Evolutionary conservation across 1,140 invertebrate genomes (phyloP), one percentile per base, ranked within the genome.

Genomic region (Colletes gigas): DNA sequence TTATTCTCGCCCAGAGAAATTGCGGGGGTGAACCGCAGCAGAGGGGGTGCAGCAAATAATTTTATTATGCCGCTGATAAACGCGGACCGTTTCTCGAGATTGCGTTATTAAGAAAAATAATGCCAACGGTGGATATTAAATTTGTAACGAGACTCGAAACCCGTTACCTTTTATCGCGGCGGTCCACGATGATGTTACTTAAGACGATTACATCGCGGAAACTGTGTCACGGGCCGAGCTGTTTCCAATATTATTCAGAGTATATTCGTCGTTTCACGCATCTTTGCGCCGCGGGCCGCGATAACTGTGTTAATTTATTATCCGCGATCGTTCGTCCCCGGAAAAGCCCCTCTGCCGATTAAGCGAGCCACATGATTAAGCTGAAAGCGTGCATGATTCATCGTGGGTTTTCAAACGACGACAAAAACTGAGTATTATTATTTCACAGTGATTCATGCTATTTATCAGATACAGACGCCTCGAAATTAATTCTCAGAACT

Each of bases 301-400:
- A 52, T 70, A 62, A 78, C 19, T 39, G 17, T 60, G 55, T 66
- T 74, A 39, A 79, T 52, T 30, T 50, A 74, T 79, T 84, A 84
- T 68, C 55, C 59, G 6, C 1, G 14, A 50, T 72, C 66, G 69
- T 70, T 68, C 68, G 50, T 47, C 69, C 54, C n/a, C 19, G 19
- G 15, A 2, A 59, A 47, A 54, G 8, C 19, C 57, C 76, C 69
- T 70, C 21, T 41, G 67, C 17, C 63, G 67, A 81, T 84, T 62
- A 84, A 85, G 70, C n/a, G 71, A 21, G 12, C 30, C 21, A n/a
- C 12, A 44, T 60, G 78, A 82, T 85, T 82, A 84, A 82, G 81
- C 39, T 77, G 68, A 73, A 72, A 82, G 73, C 69, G 68, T 41
- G 52, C 21, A 15, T 78, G 78, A 84, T 82, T 85, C 82, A 84